These are phyloP conservation scores for Hoplias malabaricus DNA, from an alignment of 2,113 vertebrate species.

Conservation along the genomic window DNA sequence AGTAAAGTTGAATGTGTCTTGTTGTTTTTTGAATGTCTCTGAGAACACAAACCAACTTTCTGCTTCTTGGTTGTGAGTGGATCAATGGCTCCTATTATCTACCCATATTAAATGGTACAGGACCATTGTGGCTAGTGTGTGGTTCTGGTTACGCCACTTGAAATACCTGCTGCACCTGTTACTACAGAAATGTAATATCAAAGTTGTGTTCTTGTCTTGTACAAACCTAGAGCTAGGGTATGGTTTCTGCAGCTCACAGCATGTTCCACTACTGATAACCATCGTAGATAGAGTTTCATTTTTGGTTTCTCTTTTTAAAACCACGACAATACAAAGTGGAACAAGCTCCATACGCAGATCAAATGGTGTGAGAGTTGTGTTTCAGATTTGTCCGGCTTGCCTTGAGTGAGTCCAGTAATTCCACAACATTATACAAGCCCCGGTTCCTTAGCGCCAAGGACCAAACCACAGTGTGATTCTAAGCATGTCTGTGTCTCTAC, in stretches of 20 bases:
- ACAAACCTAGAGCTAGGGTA: neutral
- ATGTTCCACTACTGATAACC: neutral
- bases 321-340: neutral
- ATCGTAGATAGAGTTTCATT: neutral
- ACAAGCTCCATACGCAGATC: neutral
- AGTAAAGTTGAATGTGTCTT: neutral
- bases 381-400: neutral
- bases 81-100: neutral
- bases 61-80: neutral
- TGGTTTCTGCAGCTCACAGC: neutral
- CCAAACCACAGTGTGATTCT: constrained; percentile 1
- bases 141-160: neutral
- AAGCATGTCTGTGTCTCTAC: neutral
- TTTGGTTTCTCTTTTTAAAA: neutral
- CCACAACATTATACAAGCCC: neutral
- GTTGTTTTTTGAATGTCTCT: neutral
- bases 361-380: neutral
- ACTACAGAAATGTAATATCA: neutral
- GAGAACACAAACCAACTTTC: neutral
- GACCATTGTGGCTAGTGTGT: neutral
- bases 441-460: neutral
- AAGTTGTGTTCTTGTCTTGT: neutral
- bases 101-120: neutral
- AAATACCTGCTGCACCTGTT: neutral
- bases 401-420: neutral